Conservation (phyloP, 2,888 invertebrate genomes). For the Theretra japonica region DNA sequence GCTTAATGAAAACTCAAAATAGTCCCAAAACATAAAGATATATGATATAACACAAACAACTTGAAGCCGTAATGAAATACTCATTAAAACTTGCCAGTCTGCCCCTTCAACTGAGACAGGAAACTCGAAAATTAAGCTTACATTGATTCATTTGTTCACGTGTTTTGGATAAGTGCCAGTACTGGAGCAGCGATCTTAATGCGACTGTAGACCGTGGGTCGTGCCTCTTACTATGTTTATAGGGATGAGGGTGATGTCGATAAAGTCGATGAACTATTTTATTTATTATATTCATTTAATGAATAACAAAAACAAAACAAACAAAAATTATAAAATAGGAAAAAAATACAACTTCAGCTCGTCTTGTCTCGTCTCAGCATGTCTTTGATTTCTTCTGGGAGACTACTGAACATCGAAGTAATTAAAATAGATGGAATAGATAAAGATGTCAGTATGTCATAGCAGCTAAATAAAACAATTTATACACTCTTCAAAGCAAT, state of each 20-base stretch:
- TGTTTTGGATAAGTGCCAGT: conserved; percentile 31
- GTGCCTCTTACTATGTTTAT: neutral
- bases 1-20: neutral
- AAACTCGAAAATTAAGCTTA: conserved; percentile 31
- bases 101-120: conserved; percentile 28
- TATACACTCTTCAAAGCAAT: too few relatives aligned
- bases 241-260: conserved; percentile 6
- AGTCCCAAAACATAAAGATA: neutral
- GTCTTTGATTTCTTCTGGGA: too few relatives aligned
- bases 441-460: too few relatives aligned
- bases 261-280: neutral
- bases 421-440: too few relatives aligned
- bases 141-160: conserved; percentile 29
- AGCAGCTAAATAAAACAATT: too few relatives aligned
- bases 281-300: too few relatives aligned
- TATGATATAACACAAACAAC: conserved; percentile 7
- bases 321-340: too few relatives aligned
- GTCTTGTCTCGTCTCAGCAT: too few relatives aligned
- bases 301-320: too few relatives aligned
- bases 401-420: too few relatives aligned
- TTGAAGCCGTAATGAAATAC: conserved; percentile 20
- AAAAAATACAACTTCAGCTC: too few relatives aligned
- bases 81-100: conserved; percentile 30
- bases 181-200: conserved; percentile 28
- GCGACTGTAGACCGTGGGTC: conserved; percentile 21